Evolutionary conservation across 2,888 invertebrate genomes (phyloP).

Genomic region (Laothoe populi): DNA sequence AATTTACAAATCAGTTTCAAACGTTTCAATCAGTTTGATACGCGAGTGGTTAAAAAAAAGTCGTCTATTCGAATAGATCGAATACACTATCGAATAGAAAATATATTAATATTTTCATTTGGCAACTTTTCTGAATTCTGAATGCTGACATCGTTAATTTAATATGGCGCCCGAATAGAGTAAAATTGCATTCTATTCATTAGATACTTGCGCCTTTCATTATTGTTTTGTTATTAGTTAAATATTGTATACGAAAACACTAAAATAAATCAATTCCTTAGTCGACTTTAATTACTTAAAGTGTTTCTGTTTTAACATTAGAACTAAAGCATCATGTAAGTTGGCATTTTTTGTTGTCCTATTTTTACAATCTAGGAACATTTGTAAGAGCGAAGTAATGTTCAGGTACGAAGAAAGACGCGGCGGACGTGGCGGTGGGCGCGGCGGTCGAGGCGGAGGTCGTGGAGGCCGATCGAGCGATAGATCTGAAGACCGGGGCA

Average conservation of each 20-base stretch:
- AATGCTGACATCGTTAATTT: slow-evolving; percentile 28
- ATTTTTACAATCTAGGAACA: slow-evolving; percentile 5
- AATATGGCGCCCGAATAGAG: slow-evolving; percentile 54
- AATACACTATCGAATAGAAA: too few species aligned
- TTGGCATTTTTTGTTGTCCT: slow-evolving; percentile 31
- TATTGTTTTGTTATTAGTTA: slow-evolving; percentile 20
- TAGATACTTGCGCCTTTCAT: slow-evolving; percentile 24
- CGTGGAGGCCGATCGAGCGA: slow-evolving; percentile 70
- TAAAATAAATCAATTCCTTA: slow-evolving; percentile 18
- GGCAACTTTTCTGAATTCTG: not conserved
- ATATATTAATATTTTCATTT: too few species aligned
- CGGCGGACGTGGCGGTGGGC: slow-evolving; percentile 70
- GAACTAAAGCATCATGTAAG: slow-evolving; percentile 57
- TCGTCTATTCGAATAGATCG: too few species aligned
- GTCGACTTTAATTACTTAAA: slow-evolving; percentile 13
- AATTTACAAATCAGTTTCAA: too few species aligned
- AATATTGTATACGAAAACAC: slow-evolving; percentile 1
- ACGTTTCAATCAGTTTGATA: too few species aligned
- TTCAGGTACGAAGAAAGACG: slow-evolving; percentile 83
- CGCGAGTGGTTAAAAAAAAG: too few species aligned
- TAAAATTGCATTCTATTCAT: slow-evolving; percentile 35
- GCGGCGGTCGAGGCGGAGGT: slow-evolving; percentile 62
- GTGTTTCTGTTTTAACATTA: slow-evolving; percentile 24
- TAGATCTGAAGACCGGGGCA: slow-evolving; percentile 74
- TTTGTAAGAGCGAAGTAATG: slow-evolving; percentile 28